These are phyloP conservation scores for Karalla daura DNA, from an alignment of 2,797 vertebrate species.

Conservation along the genomic window DNA sequence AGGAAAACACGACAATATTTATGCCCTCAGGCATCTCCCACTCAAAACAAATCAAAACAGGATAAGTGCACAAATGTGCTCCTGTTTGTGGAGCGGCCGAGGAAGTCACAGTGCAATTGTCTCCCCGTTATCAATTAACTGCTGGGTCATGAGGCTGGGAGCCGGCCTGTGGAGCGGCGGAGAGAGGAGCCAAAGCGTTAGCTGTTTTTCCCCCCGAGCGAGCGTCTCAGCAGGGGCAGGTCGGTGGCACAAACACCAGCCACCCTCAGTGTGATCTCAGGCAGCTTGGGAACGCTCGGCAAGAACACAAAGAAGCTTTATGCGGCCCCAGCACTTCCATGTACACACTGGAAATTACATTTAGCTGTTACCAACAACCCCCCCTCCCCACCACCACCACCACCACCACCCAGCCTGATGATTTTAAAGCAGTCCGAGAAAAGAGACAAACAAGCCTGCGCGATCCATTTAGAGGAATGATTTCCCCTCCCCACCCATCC, in stretches of 20 bases:
- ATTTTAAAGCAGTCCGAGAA: conserved; percentile 20
- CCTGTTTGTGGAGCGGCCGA: conserved; percentile 2
- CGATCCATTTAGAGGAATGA: not conserved
- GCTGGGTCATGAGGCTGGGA: conserved; percentile 40
- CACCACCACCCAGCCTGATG: conserved; percentile 24
- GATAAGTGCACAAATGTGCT: not conserved
- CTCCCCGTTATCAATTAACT: conserved; percentile 41
- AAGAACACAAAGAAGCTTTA: conserved; percentile 77
- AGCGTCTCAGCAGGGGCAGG: conserved; percentile 40
- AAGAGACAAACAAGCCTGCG: conserved; percentile 14
- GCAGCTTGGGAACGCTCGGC: conserved; percentile 56
- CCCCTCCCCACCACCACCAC: conserved; percentile 29
- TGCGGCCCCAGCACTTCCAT: conserved; percentile 43
- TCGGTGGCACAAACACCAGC: conserved; percentile 59
- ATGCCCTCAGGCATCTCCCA: not conserved
- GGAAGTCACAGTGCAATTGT: conserved; percentile 7
- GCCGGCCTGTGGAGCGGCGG: conserved; percentile 5
- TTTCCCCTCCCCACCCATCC: not conserved
- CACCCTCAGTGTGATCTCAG: conserved; percentile 61
- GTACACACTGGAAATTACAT: conserved; percentile 64
- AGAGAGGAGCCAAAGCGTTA: conserved; percentile 21
- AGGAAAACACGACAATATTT: conserved; percentile 7
- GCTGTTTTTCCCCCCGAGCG: conserved; percentile 15
- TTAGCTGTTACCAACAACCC: conserved; percentile 38
- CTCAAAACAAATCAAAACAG: conserved; percentile 19